phyloP scores from a whole-genome alignment of 2,888 invertebrate genomes.

The Gibbula magus region DNA sequence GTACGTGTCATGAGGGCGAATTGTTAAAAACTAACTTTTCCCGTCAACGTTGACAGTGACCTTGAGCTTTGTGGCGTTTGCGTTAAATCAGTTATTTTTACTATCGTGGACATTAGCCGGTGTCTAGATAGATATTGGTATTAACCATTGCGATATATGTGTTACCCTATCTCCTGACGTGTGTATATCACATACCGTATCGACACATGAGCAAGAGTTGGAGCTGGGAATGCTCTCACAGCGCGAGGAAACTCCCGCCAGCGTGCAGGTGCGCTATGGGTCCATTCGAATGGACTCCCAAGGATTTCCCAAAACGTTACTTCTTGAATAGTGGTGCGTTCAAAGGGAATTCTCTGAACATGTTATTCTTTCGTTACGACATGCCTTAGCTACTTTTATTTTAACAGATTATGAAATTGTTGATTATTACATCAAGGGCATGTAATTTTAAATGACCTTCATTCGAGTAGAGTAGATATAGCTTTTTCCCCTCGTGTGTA shows the following conservation, averaged over 20 bases:
- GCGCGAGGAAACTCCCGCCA: background rate
- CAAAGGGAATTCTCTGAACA: too few relatives aligned
- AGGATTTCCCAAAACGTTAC: too few relatives aligned
- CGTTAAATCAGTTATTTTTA: background rate
- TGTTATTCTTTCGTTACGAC: too few relatives aligned
- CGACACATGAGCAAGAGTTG: background rate
- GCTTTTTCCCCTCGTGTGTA: too few relatives aligned
- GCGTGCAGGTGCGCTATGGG: background rate
- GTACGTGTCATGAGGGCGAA: too few relatives aligned
- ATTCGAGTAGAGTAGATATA: too few relatives aligned
- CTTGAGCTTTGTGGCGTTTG: background rate
- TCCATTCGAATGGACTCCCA: background rate
- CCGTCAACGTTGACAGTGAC: background rate
- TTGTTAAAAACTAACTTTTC: too few relatives aligned
- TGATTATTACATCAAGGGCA: too few relatives aligned
- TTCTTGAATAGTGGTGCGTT: too few relatives aligned
- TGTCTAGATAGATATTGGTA: background rate
- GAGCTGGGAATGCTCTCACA: background rate
- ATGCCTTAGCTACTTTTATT: too few relatives aligned
- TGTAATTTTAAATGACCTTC: too few relatives aligned
- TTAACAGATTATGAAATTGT: too few relatives aligned
- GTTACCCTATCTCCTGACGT: background rate
- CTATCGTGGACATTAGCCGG: background rate
- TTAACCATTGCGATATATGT: background rate
- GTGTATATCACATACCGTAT: constrained; percentile 10